phyloP scores from a whole-genome alignment of 2,113 vertebrate species.

The Podarcis cretensis region DNA sequence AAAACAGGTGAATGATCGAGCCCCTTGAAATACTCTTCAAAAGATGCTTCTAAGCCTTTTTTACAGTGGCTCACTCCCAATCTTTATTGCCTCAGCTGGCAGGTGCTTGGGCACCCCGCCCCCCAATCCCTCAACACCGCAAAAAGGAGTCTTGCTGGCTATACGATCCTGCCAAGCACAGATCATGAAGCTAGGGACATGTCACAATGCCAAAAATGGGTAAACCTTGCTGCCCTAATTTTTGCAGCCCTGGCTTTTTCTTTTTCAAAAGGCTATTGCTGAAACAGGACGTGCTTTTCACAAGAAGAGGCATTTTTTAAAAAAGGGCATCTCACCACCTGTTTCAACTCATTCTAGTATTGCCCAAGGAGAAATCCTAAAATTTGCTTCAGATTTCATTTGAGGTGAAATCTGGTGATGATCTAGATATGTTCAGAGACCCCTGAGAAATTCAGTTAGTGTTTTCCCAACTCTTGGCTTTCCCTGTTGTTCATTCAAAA shows the following conservation, averaged over 20 bases:
- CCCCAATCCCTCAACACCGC: no score
- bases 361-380: background rate
- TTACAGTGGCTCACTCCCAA: no score
- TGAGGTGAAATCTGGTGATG: background rate
- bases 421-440: background rate
- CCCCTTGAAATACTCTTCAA: no score
- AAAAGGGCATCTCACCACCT: background rate
- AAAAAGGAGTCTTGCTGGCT: no score
- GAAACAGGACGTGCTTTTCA: background rate
- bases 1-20: no score
- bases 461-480: background rate
- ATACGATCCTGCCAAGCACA: background rate
- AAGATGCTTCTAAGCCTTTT: no score
- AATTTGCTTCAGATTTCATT: background rate
- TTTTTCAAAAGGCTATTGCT: background rate
- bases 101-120: no score
- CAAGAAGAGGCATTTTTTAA: no score
- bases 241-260: background rate
- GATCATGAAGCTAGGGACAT: background rate
- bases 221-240: no score
- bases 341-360: background rate
- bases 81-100: no score
- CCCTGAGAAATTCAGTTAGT: background rate
- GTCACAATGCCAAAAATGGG: background rate
- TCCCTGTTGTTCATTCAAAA: background rate